phyloP scores from a whole-genome alignment of 2,888 invertebrate species.

The Apocheima hispidaria region DNA sequence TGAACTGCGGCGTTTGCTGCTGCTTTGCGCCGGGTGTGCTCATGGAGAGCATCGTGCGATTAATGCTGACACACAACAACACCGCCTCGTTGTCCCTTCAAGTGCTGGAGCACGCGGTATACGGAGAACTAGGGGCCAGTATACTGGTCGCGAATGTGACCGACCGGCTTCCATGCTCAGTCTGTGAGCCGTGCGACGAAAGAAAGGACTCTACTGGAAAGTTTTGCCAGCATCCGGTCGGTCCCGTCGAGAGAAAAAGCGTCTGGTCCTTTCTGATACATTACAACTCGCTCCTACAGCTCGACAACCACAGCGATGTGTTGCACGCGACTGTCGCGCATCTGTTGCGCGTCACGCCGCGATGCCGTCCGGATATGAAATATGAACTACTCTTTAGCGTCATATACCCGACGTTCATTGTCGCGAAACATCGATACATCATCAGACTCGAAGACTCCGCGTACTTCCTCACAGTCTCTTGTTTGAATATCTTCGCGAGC shows the following conservation, averaged over 20 bases:
- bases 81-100: slow-evolving; percentile 77
- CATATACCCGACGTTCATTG: slow-evolving; percentile 87
- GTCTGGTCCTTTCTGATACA: slow-evolving; percentile 86
- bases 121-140: slow-evolving; percentile 86
- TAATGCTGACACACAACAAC: slow-evolving; percentile 74
- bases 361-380: slow-evolving; percentile 83
- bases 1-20: slow-evolving; percentile 87
- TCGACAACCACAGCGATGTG: slow-evolving; percentile 81
- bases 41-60: slow-evolving; percentile 78
- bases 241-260: slow-evolving; percentile 68
- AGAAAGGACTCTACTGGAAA: slow-evolving; percentile 59
- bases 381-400: slow-evolving; percentile 86
- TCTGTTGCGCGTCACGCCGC: slow-evolving; percentile 85
- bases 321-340: slow-evolving; percentile 86
- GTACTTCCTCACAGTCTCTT: slow-evolving; percentile 86
- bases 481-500: slow-evolving; percentile 86
- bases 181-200: slow-evolving; percentile 72
- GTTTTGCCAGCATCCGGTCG: slow-evolving; percentile 65
- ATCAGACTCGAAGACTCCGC: slow-evolving; percentile 78
- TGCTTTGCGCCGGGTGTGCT: slow-evolving; percentile 86
- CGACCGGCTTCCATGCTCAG: slow-evolving; percentile 76
- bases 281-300: slow-evolving; percentile 84
- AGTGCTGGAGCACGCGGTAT: slow-evolving; percentile 86
- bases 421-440: slow-evolving; percentile 81
- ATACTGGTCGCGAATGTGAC: slow-evolving; percentile 64